Conservation (phyloP, 2,888 invertebrate species). For the Xestia xanthographa region DNA sequence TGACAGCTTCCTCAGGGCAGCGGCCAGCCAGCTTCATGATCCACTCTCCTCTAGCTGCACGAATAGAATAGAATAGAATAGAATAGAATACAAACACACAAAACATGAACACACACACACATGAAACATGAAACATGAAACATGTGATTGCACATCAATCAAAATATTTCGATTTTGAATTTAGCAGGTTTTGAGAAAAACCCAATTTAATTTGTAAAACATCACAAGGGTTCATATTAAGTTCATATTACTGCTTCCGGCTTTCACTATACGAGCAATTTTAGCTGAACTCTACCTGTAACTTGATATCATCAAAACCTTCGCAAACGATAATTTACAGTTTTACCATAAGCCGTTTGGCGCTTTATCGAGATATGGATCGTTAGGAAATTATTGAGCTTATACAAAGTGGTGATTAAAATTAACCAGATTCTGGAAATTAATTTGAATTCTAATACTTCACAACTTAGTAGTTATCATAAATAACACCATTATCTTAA, state of each 20-base stretch:
- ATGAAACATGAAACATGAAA: too few relatives aligned
- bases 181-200: background rate
- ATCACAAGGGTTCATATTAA: background rate
- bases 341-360: conserved; percentile 50
- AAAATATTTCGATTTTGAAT: background rate
- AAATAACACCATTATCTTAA: conserved; percentile 62
- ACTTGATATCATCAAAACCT: conserved; percentile 50
- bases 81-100: too few relatives aligned
- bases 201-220: background rate
- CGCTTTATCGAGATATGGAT: conserved; percentile 55
- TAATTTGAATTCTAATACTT: conserved; percentile 45
- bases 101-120: too few relatives aligned
- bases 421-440: conserved; percentile 55
- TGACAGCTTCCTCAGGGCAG: conserved; percentile 88
- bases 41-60: conserved; percentile 34
- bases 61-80: too few relatives aligned
- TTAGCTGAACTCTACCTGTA: conserved; percentile 30
- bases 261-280: conserved; percentile 17
- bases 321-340: conserved; percentile 49
- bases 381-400: conserved; percentile 47
- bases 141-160: conserved; percentile 27
- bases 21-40: conserved; percentile 52
- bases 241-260: conserved; percentile 27
- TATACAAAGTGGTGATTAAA: conserved; percentile 50
- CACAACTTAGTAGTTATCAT: conserved; percentile 50